Percentiles rank a stretch among this genome's conserved stretches.
Conservation (phyloP, 2,797 vertebrate species). For the Rallus crepitans region DNA sequence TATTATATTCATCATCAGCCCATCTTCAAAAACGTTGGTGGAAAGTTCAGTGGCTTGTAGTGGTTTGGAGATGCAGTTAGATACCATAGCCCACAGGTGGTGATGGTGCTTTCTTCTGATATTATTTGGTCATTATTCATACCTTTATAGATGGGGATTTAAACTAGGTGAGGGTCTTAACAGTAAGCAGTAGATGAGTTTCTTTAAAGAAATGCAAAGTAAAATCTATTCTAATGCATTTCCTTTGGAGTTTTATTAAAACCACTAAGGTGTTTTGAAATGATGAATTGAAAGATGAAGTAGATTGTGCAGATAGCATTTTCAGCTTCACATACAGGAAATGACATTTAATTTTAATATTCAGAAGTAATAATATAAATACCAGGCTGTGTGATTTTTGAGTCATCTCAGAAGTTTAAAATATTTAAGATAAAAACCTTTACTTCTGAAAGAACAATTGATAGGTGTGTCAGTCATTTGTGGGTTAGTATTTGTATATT, state of each 20-base stretch:
- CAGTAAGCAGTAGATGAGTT: not conserved
- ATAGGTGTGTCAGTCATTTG: not conserved
- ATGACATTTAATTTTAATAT: constrained; percentile 21
- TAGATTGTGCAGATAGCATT: not conserved
- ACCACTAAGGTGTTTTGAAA: not conserved
- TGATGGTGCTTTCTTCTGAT: constrained; percentile 9
- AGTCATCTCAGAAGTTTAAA: not conserved
- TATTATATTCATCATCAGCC: not conserved
- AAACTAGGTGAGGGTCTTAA: not conserved
- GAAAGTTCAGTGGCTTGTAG: not conserved
- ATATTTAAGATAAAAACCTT: not conserved
- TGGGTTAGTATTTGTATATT: constrained; percentile 23
- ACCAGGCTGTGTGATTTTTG: not conserved
- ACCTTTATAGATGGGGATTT: not conserved
- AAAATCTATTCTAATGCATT: not conserved
- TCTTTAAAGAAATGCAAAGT: not conserved
- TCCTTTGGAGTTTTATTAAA: constrained; percentile 12
- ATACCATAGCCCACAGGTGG: constrained; percentile 6
- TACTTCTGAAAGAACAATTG: not conserved
- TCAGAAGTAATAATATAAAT: not conserved
- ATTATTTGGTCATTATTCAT: not conserved
- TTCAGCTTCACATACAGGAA: not conserved
- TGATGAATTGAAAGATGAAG: not conserved
- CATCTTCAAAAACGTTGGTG: not conserved
- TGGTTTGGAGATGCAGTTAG: not conserved